These are phyloP conservation scores for Macrosiphum euphorbiae DNA, from an alignment of 2,888 invertebrate genomes.

Conservation along the genomic window DNA sequence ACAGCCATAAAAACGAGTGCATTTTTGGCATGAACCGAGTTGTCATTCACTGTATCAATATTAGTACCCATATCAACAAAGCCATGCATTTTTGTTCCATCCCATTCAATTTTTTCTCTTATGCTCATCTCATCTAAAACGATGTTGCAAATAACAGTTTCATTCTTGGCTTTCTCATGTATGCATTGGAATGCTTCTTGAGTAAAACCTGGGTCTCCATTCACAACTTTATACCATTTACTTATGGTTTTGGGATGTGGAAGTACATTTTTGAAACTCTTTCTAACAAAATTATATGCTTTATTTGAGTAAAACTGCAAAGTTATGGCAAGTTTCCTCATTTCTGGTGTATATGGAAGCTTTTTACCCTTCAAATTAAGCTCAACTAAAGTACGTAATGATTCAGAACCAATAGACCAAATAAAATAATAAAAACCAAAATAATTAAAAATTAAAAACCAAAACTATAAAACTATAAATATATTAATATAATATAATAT, in stretches of 20 bases:
- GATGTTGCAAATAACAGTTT: too few relatives aligned
- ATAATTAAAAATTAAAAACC: too few relatives aligned
- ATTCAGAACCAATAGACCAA: too few relatives aligned
- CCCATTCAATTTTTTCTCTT: not conserved
- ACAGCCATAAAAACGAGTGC: too few relatives aligned
- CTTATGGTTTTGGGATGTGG: conserved; percentile 15
- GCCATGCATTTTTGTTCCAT: conserved; percentile 10
- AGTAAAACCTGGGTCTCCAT: conserved; percentile 45
- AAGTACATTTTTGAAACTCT: conserved; percentile 6
- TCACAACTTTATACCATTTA: conserved; percentile 16
- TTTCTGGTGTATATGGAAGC: too few relatives aligned
- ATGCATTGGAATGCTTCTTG: not conserved
- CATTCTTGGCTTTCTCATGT: not conserved
- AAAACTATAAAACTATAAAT: too few relatives aligned
- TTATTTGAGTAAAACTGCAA: conserved; percentile 3
- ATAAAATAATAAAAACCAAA: not conserved
- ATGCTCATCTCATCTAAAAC: not conserved
- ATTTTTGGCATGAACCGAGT: too few relatives aligned
- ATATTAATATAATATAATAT: too few relatives aligned
- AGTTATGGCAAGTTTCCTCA: conserved; percentile 13
- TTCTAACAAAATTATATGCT: conserved; percentile 41
- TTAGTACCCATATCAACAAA: too few relatives aligned
- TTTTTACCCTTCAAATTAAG: too few relatives aligned
- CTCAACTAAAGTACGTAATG: too few relatives aligned
- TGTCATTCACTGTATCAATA: too few relatives aligned